Conservation (phyloP, 2,797 vertebrate genomes). For the Pempheris klunzingeri region DNA sequence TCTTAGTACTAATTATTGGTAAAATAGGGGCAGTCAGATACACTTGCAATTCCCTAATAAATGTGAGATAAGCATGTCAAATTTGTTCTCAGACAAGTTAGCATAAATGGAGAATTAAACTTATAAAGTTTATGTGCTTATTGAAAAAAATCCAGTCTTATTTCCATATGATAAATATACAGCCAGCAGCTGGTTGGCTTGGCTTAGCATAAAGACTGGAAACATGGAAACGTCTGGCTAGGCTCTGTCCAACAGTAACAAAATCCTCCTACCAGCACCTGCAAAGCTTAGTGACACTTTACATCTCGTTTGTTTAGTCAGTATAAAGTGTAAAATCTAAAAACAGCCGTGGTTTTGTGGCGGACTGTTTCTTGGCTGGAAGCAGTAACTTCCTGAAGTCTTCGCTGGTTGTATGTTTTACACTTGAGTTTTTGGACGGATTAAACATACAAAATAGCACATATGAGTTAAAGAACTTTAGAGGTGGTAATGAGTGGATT, state of each 20-base stretch:
- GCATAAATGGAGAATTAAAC: neutral
- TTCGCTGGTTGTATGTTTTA: neutral
- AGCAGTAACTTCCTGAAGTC: neutral
- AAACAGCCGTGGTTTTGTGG: neutral
- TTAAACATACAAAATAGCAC: neutral
- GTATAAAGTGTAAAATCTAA: neutral
- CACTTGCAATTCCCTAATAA: neutral
- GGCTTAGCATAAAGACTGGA: conserved; percentile 13
- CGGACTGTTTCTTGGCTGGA: neutral
- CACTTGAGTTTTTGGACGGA: neutral
- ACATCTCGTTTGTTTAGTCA: neutral
- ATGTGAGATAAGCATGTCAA: neutral
- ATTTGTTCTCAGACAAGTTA: neutral
- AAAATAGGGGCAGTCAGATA: neutral
- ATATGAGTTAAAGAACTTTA: neutral
- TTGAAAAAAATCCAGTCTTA: too few species aligned
- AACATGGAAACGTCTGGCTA: neutral
- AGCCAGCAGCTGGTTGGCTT: neutral
- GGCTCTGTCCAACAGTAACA: neutral
- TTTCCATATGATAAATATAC: neutral
- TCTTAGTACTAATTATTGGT: conserved; percentile 9
- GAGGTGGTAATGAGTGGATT: neutral
- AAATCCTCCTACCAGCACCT: neutral
- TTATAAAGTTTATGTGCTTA: too few species aligned
- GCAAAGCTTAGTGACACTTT: neutral